A percentile compares a stretch with the other conserved stretches of the same genome.
Evolutionary conservation across 2,797 vertebrate species (phyloP).

Genomic region (Ceryle rudis): DNA sequence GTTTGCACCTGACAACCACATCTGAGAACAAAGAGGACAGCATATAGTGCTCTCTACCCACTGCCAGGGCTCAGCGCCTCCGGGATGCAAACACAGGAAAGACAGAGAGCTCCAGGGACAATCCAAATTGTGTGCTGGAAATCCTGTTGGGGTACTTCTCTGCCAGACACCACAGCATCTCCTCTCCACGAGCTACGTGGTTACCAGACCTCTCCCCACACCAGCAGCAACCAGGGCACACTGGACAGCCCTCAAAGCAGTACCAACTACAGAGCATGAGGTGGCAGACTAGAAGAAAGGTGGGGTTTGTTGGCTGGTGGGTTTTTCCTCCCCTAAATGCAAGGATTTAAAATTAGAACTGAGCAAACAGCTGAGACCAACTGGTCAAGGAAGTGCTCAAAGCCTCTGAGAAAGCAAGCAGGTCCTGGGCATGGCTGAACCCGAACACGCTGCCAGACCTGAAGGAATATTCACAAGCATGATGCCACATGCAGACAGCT

Average conservation of each 20-base stretch:
- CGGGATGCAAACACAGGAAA: background rate
- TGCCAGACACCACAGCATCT: background rate
- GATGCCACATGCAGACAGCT: rapidly evolving
- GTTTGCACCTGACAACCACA: background rate
- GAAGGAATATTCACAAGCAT: background rate
- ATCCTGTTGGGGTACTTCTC: background rate
- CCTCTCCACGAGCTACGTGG: background rate
- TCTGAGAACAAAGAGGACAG: background rate
- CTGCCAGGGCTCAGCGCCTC: rapidly evolving
- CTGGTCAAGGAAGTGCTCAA: background rate
- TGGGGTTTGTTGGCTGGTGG: rapidly evolving
- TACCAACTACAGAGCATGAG: background rate
- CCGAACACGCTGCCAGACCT: background rate
- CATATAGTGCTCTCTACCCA: rapidly evolving
- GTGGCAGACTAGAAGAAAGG: background rate
- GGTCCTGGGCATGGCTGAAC: background rate
- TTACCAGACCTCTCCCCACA: background rate
- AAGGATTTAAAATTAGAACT: background rate
- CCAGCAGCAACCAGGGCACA: background rate
- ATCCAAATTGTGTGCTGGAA: background rate
- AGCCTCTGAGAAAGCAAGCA: background rate
- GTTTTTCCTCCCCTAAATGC: background rate
- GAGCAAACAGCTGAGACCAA: background rate
- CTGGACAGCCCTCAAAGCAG: background rate
- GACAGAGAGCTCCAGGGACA: no score